These are phyloP conservation scores for Platypus cylindrus DNA, from an alignment of 2,888 invertebrate species.

Conservation along the genomic window DNA sequence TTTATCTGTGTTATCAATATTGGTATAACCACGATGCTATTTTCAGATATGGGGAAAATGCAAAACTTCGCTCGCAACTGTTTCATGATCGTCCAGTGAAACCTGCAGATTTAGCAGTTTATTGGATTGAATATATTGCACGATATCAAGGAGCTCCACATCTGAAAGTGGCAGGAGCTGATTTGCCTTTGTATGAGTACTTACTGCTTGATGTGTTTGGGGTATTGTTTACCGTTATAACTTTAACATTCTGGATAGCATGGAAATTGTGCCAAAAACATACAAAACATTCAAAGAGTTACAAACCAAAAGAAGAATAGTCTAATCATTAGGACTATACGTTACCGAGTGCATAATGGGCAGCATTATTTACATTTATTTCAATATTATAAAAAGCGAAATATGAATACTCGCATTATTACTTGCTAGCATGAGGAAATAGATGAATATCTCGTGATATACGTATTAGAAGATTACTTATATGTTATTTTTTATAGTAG, in stretches of 20 bases:
- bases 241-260: not conserved
- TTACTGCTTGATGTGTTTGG: slow-evolving; percentile 22
- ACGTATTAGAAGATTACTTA: too few relatives aligned
- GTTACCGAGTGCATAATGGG: too few relatives aligned
- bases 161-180: slow-evolving; percentile 20
- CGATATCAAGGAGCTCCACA: slow-evolving; percentile 24
- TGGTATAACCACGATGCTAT: too few relatives aligned
- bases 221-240: not conserved
- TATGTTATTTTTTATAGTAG: too few relatives aligned
- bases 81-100: slow-evolving; percentile 23
- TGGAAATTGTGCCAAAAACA: not conserved
- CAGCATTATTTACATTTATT: too few relatives aligned
- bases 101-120: slow-evolving; percentile 23
- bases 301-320: too few relatives aligned
- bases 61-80: slow-evolving; percentile 19
- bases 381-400: too few relatives aligned
- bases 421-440: too few relatives aligned
- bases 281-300: not conserved
- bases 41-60: slow-evolving; percentile 22
- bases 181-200: slow-evolving; percentile 23
- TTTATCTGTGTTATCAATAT: too few relatives aligned
- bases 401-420: too few relatives aligned
- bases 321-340: too few relatives aligned
- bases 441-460: too few relatives aligned
- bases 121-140: slow-evolving; percentile 26